These are phyloP conservation scores for Neotoma lepida DNA, from an alignment of 2,113 vertebrate genomes.

Conservation along the genomic window DNA sequence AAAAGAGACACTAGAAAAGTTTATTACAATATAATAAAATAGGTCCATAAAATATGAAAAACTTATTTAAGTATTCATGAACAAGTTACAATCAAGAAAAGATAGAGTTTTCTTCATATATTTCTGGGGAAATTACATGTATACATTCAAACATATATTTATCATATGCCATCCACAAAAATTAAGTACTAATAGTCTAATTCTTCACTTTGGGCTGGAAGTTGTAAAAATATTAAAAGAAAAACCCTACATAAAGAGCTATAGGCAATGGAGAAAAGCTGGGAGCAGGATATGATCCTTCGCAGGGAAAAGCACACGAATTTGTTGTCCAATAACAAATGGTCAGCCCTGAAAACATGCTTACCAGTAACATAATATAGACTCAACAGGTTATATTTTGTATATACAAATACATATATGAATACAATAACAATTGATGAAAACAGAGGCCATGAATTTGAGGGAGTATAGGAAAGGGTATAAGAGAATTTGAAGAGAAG, in stretches of 20 bases:
- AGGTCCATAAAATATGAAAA: not conserved
- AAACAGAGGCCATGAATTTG: not conserved
- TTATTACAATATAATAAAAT: not conserved
- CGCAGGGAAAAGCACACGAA: no score
- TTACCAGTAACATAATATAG: not conserved
- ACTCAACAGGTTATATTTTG: not conserved
- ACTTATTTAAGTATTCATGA: not conserved
- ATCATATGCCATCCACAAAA: not conserved
- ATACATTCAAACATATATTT: not conserved
- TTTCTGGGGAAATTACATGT: not conserved
- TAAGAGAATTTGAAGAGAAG: not conserved
- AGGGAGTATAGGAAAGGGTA: not conserved
- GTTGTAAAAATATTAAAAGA: not conserved
- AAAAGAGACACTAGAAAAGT: not conserved
- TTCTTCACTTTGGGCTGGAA: not conserved
- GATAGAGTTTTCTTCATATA: not conserved
- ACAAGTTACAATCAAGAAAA: not conserved
- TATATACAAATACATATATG: not conserved
- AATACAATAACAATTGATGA: not conserved
- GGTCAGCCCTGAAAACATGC: not conserved
- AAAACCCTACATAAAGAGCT: not conserved
- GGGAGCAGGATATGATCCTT: rapidly evolving
- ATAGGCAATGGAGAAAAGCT: not conserved
- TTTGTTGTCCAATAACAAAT: not conserved
- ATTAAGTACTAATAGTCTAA: not conserved